Evolutionary conservation across 2,888 invertebrate genomes (phyloP), one percentile per base, ranked within the genome.

Genomic region (Proisotoma minuta): DNA sequence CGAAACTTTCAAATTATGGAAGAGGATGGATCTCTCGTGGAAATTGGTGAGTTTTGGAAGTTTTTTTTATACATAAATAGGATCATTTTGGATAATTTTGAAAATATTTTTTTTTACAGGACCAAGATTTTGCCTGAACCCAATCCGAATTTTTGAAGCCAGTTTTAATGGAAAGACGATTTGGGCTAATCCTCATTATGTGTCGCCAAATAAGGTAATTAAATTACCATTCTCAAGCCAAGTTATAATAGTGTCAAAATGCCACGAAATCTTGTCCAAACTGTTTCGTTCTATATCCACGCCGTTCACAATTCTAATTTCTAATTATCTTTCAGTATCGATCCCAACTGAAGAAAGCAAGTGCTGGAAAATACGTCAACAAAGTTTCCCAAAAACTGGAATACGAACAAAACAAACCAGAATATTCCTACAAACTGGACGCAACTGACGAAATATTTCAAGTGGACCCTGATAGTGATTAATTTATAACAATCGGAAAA

Each of bases 1-100:
- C 84, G 99, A 73, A 98, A 99, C 80, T 99, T 89, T 77, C 98
- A 99, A 80, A 95, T 99, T 74, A 82, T 98, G 28, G 92, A 94
- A 52, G 94, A 95, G 80, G 94, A 95, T 81, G 96, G 94, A 63
- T 92, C 92, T 51, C 81, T 99, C 59, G 89, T 92, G 59, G 99
- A 99, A 84, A 91, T 99, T 75, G 98, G 91, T 87, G 10, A 8
- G 15, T 50, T 22, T 10, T 50, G 23, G 23, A 5, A 15, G 3
- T 26, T 50, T 50, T 26, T 12, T 12, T 20, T 48, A 48, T 18
- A n/a, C n/a, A 18, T 48, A 51, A 51, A 24, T 22, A 10, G 10
- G 10, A 51, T 22, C 4, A 8, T 51, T n/a, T 23, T 51, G 24
- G 24, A 22, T 48, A 48, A 48, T 8, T 34, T 15, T 34, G 8